Conservation (phyloP, 2,113 vertebrate species). For the Gavia stellata region DNA sequence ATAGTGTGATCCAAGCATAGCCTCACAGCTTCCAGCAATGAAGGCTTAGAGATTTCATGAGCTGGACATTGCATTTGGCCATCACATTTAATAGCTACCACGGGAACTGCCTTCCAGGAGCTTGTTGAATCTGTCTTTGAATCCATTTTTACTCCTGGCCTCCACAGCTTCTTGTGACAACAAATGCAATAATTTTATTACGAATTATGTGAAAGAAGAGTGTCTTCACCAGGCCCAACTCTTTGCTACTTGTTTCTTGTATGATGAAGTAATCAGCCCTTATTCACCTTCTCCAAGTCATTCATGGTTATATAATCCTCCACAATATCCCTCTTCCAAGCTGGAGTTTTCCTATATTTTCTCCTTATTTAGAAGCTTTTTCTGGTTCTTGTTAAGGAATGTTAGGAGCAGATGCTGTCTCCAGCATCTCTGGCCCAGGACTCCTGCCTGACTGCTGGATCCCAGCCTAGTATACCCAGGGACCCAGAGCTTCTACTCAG, state of each 20-base stretch:
- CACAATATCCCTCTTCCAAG: not conserved
- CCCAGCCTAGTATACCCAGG: accelerated
- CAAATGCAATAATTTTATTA: not conserved
- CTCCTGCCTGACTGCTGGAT: not conserved
- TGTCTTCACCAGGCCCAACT: not conserved
- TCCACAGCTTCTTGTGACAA: not conserved
- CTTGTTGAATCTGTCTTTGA: not conserved
- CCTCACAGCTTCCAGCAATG: not conserved
- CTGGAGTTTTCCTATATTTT: not conserved
- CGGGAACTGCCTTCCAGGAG: not conserved
- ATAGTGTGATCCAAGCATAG: not conserved
- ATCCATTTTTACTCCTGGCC: not conserved
- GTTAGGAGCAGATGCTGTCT: not conserved
- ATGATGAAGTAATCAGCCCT: not conserved
- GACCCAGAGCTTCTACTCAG: not conserved
- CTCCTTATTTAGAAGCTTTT: not conserved
- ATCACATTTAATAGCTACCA: not conserved
- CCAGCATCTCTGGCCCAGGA: not conserved
- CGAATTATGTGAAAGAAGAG: not conserved
- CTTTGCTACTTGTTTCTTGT: not conserved
- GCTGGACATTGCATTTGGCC: not conserved
- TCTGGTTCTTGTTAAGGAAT: not conserved
- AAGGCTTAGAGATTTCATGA: not conserved
- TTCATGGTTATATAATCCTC: not conserved
- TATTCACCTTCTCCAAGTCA: not conserved